Evolutionary conservation across 2,113 vertebrate genomes (phyloP).

Genomic region (Prunella himalayana): DNA sequence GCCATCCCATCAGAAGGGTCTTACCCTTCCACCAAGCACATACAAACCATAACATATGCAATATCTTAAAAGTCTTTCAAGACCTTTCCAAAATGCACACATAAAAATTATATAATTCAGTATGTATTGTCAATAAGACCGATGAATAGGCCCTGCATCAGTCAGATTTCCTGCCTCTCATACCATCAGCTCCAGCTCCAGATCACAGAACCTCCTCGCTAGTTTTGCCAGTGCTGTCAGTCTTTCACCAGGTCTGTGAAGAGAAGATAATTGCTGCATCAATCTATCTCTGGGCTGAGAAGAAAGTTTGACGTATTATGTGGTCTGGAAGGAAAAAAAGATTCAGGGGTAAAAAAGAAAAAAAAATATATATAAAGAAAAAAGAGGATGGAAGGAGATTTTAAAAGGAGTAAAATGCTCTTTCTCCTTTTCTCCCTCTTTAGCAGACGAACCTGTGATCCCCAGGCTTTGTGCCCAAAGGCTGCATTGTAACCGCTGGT

Average conservation of each 20-base stretch:
- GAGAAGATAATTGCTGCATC: constrained; percentile 30
- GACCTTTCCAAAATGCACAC: not conserved
- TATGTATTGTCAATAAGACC: not conserved
- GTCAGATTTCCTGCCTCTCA: not conserved
- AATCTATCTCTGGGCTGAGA: not conserved
- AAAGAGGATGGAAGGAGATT: not conserved
- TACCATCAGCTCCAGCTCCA: not conserved
- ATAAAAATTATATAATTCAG: not conserved
- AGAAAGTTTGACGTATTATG: not conserved
- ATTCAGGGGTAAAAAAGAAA: not conserved
- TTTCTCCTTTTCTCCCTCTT: not conserved
- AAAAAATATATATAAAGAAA: not conserved
- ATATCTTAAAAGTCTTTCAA: not conserved
- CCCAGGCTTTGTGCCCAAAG: not conserved
- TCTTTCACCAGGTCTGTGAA: not conserved
- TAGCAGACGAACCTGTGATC: not conserved
- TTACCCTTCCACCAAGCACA: not conserved
- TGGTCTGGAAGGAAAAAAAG: not conserved
- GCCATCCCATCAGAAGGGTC: not conserved
- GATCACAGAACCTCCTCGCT: not conserved
- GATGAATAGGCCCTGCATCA: not conserved
- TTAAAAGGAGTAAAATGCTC: not conserved
- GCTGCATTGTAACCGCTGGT: not conserved
- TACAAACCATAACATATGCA: not conserved
- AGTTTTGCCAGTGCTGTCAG: not conserved